Evolutionary conservation across 2,113 vertebrate genomes (phyloP), one percentile per base, ranked within the genome.

Genomic region (Boleophthalmus pectinirostris): DNA sequence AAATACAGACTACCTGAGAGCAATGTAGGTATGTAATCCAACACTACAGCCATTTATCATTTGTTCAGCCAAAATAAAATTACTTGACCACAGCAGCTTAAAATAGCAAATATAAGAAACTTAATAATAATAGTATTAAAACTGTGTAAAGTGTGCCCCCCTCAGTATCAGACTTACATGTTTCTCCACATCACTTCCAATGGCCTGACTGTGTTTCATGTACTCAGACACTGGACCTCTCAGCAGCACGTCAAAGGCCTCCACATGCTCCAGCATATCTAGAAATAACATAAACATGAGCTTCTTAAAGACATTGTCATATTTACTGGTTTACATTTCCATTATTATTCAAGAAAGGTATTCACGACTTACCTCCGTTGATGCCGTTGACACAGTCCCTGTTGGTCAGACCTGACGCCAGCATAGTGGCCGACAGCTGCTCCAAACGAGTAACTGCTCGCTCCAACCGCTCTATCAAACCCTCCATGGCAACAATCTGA

Each of bases 171-270:
- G n/a, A 94, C 97, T 95, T 91, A 99, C 98, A n/a, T 99, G 98
- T 76, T 93, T 94, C 80, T 96, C 95, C 84, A 99, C 97, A 0
- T 96, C 96, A 0, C 93, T 94, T 73, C 97, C 97, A 56, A 99
- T 95, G 79, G 91, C 88, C 73, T 82, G 92, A 88, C 98, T 99
- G 87, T 93, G 87, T 83, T 91, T 95, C 78, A 98, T 80, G 90
- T 97, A 99, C 69, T 96, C 95, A 0, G 93, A 93, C 82, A 98
- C 93, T 0, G 94, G 92, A 53, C 95, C 92, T 53, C 86, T 94
- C 84, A 98, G 79, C 74, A 98, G 83, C 74, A 89, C 82, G 49
- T 98, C 96, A 77, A 97, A 98, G 70, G 95, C 96, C 88, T 97
- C 95, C 73, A 98, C 92, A 1, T 93, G 93, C 0, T 93, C 94